A percentile compares a stretch with the other conserved stretches of the same genome.
These are phyloP conservation scores for Thalassaphorura encarpata DNA, from an alignment of 1,140 invertebrate genomes.

Conservation along the genomic window DNA sequence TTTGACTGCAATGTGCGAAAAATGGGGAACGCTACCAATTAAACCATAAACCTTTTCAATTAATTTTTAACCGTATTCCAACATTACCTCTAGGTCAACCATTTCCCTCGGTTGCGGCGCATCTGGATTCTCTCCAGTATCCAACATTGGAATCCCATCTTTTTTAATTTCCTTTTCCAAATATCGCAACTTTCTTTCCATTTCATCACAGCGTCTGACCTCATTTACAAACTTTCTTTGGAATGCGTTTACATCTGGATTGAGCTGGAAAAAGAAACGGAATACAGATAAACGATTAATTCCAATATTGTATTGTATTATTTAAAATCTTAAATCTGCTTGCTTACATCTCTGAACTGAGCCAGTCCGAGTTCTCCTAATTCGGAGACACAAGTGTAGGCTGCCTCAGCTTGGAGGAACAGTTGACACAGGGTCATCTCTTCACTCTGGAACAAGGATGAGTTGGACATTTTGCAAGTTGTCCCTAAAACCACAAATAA, in stretches of 20 bases:
- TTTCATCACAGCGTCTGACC: slow-evolving; percentile 82
- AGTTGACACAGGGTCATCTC: slow-evolving; percentile 86
- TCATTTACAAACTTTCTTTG: slow-evolving; percentile 86
- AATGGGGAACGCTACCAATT: background rate
- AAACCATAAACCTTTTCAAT: background rate
- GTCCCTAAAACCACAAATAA: no score
- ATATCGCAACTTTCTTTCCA: slow-evolving; percentile 86
- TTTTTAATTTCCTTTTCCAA: slow-evolving; percentile 93
- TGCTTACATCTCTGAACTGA: slow-evolving; percentile 82
- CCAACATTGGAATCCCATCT: slow-evolving; percentile 69
- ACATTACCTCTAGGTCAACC: slow-evolving; percentile 79
- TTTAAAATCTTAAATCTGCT: background rate
- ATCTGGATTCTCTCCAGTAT: slow-evolving; percentile 69
- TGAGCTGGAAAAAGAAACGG: slow-evolving; percentile 49
- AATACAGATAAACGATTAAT: background rate
- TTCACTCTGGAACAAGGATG: slow-evolving; percentile 61
- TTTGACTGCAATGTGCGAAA: background rate
- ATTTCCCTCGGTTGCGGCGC: slow-evolving; percentile 94
- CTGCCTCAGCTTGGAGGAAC: slow-evolving; percentile 84
- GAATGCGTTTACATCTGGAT: slow-evolving; percentile 71
- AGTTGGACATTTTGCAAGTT: background rate
- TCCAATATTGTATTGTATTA: background rate
- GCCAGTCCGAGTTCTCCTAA: slow-evolving; percentile 85
- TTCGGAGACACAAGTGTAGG: slow-evolving; percentile 86
- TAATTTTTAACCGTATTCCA: background rate